These are phyloP conservation scores for Melipona beecheii DNA, from an alignment of 2,888 invertebrate genomes.

Conservation along the genomic window DNA sequence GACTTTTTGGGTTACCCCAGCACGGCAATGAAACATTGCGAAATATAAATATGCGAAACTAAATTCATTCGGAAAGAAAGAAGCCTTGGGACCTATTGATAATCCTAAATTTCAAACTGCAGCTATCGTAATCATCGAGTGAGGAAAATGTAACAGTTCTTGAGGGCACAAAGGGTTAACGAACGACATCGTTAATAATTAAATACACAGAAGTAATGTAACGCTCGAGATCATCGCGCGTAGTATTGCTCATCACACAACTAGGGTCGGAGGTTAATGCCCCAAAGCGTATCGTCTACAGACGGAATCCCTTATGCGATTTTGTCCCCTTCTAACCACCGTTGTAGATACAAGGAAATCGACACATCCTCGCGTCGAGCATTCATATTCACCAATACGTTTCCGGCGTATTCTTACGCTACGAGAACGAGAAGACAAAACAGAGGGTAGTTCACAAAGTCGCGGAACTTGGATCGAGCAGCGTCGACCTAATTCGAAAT, in stretches of 20 bases:
- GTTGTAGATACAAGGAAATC: background rate
- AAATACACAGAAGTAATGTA: background rate
- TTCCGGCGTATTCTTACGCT: conserved; percentile 1
- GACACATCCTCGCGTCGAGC: background rate
- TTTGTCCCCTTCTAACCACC: background rate
- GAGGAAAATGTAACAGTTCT: no score
- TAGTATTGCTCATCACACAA: background rate
- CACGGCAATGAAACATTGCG: no score
- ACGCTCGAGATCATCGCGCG: background rate
- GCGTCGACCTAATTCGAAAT: background rate
- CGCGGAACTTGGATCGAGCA: background rate
- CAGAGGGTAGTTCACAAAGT: background rate
- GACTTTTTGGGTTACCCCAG: no score
- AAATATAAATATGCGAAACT: no score
- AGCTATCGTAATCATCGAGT: no score
- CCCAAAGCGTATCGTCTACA: conserved; percentile 17
- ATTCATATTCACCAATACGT: conserved; percentile 13
- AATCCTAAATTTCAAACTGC: no score
- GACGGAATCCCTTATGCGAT: conserved; percentile 27
- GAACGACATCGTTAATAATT: background rate
- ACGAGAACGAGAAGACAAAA: conserved; percentile 2
- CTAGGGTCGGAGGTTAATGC: conserved; percentile 17
- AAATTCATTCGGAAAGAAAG: no score
- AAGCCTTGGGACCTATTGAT: no score
- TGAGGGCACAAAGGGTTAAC: background rate